Evolutionary conservation across 1,140 invertebrate species (phyloP).

Genomic region (Macrostomum lignano): DNA sequence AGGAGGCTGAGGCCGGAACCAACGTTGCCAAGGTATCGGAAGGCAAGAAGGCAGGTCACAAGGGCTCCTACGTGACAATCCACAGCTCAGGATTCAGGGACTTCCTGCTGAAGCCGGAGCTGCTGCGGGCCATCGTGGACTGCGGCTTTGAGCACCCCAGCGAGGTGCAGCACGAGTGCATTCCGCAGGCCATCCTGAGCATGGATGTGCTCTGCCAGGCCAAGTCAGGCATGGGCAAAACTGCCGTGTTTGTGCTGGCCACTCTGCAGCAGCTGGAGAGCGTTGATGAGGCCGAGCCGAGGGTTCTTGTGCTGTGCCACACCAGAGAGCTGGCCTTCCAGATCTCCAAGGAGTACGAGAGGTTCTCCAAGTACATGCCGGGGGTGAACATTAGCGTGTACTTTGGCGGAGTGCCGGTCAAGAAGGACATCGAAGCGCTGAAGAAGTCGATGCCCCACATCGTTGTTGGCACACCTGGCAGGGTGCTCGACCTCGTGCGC

Average conservation of each 20-base stretch:
- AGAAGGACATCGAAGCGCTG: slow-evolving; percentile 76
- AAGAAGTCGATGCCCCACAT: slow-evolving; percentile 83
- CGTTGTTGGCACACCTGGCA: slow-evolving; percentile 81
- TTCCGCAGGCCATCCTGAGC: slow-evolving; percentile 50
- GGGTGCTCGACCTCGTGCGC: slow-evolving; percentile 63
- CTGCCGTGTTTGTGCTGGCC: slow-evolving; percentile 88
- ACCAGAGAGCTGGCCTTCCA: slow-evolving; percentile 90
- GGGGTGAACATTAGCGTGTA: slow-evolving; percentile 44
- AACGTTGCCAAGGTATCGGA: slow-evolving; percentile 19
- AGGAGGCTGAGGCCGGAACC: slow-evolving; percentile 16
- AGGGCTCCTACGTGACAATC: slow-evolving; percentile 68
- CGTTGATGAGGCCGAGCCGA: slow-evolving; percentile 28
- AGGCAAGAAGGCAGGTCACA: slow-evolving; percentile 20
- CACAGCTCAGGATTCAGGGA: slow-evolving; percentile 53
- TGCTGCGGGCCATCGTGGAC: slow-evolving; percentile 81
- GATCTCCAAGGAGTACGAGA: slow-evolving; percentile 91
- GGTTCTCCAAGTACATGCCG: slow-evolving; percentile 90
- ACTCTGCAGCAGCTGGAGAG: slow-evolving; percentile 71
- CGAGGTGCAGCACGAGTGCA: slow-evolving; percentile 34
- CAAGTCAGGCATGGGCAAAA: slow-evolving; percentile 99
- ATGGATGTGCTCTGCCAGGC: slow-evolving; percentile 98
- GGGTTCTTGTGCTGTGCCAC: slow-evolving; percentile 86
- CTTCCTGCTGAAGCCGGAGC: slow-evolving; percentile 83
- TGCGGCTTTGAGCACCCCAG: slow-evolving; percentile 99
- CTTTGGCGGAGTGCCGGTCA: slow-evolving; percentile 48